Conservation (phyloP, 2,888 invertebrate species). For the Euzetes globulus region DNA sequence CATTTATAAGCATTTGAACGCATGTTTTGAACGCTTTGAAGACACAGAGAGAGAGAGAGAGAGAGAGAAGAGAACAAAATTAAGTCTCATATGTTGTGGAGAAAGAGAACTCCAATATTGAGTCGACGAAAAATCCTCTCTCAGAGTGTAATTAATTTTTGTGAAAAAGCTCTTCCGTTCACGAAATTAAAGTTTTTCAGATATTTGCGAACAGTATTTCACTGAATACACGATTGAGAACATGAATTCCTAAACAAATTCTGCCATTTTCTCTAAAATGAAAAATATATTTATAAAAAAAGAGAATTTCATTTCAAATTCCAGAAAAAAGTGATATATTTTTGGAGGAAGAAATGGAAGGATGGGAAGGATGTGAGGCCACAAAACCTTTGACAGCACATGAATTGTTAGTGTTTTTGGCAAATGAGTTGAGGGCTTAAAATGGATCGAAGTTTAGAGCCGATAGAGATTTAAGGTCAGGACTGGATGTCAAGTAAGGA, state of each 20-base stretch:
- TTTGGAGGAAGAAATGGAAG: background rate
- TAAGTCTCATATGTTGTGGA: background rate
- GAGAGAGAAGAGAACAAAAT: background rate
- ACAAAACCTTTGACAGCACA: constrained; percentile 11
- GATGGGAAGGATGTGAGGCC: constrained; percentile 16
- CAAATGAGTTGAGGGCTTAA: constrained; percentile 23
- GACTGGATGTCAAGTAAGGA: background rate
- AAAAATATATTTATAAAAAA: background rate
- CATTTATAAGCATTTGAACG: constrained; percentile 7
- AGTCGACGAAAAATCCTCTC: background rate
- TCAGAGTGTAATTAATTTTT: constrained; percentile 2
- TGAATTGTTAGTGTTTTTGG: constrained; percentile 21
- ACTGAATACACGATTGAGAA: background rate
- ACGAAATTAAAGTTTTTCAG: background rate
- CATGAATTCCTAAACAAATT: background rate
- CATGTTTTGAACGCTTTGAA: background rate
- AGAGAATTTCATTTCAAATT: background rate
- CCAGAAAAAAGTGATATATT: background rate
- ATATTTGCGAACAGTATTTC: background rate
- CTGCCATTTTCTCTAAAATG: background rate
- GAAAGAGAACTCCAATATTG: background rate
- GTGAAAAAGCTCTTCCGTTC: background rate
- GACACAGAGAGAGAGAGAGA: background rate
- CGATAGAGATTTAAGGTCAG: background rate
- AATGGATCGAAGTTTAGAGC: constrained; percentile 1